Evolutionary conservation across 2,113 vertebrate genomes (phyloP), one percentile per base, ranked within the genome.

Genomic region (Shinisaurus crocodilurus): DNA sequence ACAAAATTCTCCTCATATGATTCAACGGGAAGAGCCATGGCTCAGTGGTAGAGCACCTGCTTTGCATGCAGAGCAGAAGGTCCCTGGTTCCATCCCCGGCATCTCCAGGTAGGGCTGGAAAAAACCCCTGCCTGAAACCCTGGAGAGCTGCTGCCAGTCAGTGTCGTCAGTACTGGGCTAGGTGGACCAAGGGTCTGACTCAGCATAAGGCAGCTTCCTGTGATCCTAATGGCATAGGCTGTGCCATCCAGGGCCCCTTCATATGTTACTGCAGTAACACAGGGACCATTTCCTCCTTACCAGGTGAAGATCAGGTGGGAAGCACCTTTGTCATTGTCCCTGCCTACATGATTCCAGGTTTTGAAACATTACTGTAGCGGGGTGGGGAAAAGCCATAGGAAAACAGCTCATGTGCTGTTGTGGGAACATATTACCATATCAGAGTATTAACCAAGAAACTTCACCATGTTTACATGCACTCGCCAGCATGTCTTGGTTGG

Each of bases 1-100:
- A 87, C 34, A 76, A 88, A 89, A 48, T 77, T 32, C 18, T 86
- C 12, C 93, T 80, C 15, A 67, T 27, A 34, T 57, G 57, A 88
- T 90, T 32, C 48, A 90, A 65, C 9, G 45, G 5, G 50, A 92
- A 67, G 57, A 85, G 85, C 88, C 45, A 15, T 10, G 83, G 15
- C 27, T 92, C 50, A 54, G 50, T 54, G 50, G 50, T 12, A 54
- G 9, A 54, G 50, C 50, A 54, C 50, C 50, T 54, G 50, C 50
- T 54, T 54, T 54, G 50, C 50, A 54, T 12, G n/a, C n/a, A n/a
- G n/a, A n/a, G 50, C 5, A 54, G 50, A 54, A 54, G 50, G 50
- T 12, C 7, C 50, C 50, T 54, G 50, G 50, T 54, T 54, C 9
- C 6, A 54, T 54, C 50, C 50, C 50, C 12, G 50, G 50, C 50